Base-by-base conservation (phyloP, 1,140 invertebrate genomes). In the Rhyzopertha dominica region DNA sequence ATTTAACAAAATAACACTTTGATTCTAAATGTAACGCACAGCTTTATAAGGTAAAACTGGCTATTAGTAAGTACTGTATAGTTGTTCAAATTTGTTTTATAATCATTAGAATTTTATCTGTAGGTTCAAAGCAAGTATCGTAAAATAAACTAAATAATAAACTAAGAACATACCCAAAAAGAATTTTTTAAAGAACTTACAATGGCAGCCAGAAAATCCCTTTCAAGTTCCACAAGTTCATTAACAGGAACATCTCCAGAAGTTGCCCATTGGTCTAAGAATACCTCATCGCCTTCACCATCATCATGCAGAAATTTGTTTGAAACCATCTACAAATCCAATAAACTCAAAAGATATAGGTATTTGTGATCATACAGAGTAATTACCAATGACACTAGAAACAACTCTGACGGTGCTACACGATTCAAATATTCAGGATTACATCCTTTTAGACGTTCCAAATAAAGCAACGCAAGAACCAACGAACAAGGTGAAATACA, bases 221-320 rank as follows among this genome's bases (percentile, higher is more conserved):
- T 75, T 76, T 97, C 93, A 32, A 95, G 70, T 65, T 79, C 69
- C 68, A 93, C 92, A 5, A 96, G 74, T 55, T 86, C 77, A 34
- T 78, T 72, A 5, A 85, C 65, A 35, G 82, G 79, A 36, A 95
- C 68, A 43, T 84, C 79, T 5, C 80, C 85, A 16, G 87, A 85
- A 25, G 77, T 72, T 24, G 91, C 90, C 92, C 92, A 97, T 72
- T 93, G 87, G 41, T 79, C 77, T 60, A 91, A 84, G 59, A 86
- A 85, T 37, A 94, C 87, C 66, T 90, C 86, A 62, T 90, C 87
- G 52, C 88, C 82, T 70, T 90, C 86, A 36, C 91, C 92, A 66
- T 91, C 85, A 64, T 95, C 93, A 65, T 90, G 83, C 54, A 95
- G 73, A 69, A 91, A 95, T 75, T 97, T 97, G 56, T 88, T 92